A percentile compares a stretch with the other conserved stretches of the same genome.
phyloP scores from a whole-genome alignment of 2,888 invertebrate species.

The Amphipoea lucens region DNA sequence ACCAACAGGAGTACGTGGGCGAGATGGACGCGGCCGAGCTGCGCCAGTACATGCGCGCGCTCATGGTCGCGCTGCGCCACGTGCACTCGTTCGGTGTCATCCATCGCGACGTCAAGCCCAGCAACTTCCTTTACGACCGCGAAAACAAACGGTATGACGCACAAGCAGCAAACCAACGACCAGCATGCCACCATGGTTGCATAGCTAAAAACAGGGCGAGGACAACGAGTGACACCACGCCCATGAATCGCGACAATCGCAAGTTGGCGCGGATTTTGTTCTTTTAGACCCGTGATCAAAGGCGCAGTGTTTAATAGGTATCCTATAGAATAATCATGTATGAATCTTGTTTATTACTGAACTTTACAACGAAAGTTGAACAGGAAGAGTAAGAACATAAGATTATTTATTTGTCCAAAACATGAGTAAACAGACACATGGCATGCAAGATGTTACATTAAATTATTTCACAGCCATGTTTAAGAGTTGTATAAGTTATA shows the following conservation, averaged over 20 bases:
- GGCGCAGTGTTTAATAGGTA: neutral
- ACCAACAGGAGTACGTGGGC: constrained; percentile 93
- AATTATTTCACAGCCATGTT: neutral
- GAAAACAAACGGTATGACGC: constrained; percentile 88
- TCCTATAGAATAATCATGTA: neutral
- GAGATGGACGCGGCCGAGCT: constrained; percentile 93
- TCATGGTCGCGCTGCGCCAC: constrained; percentile 93
- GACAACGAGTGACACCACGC: neutral
- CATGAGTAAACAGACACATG: neutral
- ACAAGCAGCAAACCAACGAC: neutral
- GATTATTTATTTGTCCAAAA: neutral
- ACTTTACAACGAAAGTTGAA: neutral
- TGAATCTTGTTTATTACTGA: neutral
- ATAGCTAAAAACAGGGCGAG: neutral
- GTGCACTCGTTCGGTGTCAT: constrained; percentile 96
- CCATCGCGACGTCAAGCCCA: constrained; percentile 97
- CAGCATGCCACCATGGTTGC: no score
- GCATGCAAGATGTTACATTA: neutral
- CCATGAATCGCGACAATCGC: neutral
- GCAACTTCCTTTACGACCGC: constrained; percentile 96
- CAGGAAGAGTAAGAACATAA: neutral
- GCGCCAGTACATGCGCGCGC: constrained; percentile 94
- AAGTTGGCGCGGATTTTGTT: neutral
- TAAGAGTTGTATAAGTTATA: neutral
- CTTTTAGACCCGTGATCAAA: neutral